Conservation (phyloP, 2,888 invertebrate species). For the Phaedon cochleariae region DNA sequence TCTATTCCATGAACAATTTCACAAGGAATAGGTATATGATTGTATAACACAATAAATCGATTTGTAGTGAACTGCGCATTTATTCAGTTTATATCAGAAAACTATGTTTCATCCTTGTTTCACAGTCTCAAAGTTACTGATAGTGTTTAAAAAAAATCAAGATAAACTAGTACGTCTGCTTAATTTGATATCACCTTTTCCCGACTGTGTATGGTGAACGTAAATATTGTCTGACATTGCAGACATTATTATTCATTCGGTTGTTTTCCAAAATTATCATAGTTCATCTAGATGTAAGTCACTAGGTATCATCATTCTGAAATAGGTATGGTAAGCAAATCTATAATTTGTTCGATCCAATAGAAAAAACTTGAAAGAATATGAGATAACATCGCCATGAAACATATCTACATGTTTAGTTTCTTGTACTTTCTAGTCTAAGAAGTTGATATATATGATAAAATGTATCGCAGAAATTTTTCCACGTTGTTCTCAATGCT, state of each 20-base stretch:
- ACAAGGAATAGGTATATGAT: not conserved
- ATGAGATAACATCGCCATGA: too few relatives aligned
- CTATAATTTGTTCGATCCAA: too few relatives aligned
- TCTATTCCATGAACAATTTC: not conserved
- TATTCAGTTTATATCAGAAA: conserved; percentile 23
- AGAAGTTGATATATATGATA: too few relatives aligned
- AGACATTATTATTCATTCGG: not conserved
- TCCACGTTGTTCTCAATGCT: too few relatives aligned
- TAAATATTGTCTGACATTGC: conserved; percentile 8
- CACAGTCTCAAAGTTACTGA: conserved; percentile 23
- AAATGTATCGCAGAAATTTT: too few relatives aligned
- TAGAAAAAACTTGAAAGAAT: too few relatives aligned
- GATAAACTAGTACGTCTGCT: conserved; percentile 21
- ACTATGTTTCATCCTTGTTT: conserved; percentile 7
- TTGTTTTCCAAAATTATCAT: not conserved
- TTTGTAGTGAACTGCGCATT: conserved; percentile 11
- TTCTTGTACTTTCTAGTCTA: too few relatives aligned
- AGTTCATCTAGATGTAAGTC: not conserved
- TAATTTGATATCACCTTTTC: conserved; percentile 19
- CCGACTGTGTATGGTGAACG: not conserved
- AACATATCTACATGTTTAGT: too few relatives aligned
- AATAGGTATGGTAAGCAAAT: not conserved
- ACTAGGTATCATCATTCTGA: not conserved
- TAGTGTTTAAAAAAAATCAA: conserved; percentile 25
- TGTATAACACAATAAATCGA: not conserved